phyloP scores from a whole-genome alignment of 2,797 vertebrate species.

The Phoeniculus purpureus region DNA sequence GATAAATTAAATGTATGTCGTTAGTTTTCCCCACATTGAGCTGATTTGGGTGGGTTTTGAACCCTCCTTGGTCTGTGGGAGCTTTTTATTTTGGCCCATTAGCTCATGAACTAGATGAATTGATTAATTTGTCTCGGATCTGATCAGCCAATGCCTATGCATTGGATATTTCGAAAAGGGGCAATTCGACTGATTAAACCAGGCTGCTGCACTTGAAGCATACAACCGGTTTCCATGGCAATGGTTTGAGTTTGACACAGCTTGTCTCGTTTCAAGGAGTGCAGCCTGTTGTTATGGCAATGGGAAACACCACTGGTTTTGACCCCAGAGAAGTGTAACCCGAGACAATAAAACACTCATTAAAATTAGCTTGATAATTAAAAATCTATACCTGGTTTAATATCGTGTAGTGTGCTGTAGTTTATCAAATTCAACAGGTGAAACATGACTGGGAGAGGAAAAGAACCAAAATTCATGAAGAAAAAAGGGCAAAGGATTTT shows the following conservation, averaged over 20 bases:
- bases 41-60: too few relatives aligned
- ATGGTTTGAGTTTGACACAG: slow-evolving; percentile 77
- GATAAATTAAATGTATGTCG: too few relatives aligned
- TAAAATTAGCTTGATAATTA: not conserved
- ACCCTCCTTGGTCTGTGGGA: too few relatives aligned
- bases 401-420: not conserved
- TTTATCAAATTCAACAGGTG: not conserved
- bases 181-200: slow-evolving; percentile 77
- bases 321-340: not conserved
- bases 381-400: not conserved
- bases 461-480: not conserved
- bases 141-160: not conserved
- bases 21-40: too few relatives aligned
- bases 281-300: slow-evolving; percentile 79
- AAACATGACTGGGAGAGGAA: not conserved
- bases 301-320: slow-evolving; percentile 59
- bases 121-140: too few relatives aligned
- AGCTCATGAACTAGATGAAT: too few relatives aligned
- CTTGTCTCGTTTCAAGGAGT: slow-evolving; percentile 75
- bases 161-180: slow-evolving; percentile 55
- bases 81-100: too few relatives aligned
- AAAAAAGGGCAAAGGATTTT: not conserved
- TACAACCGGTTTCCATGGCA: slow-evolving; percentile 75
- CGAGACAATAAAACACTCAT: not conserved
- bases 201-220: slow-evolving; percentile 75